Conservation (phyloP, 2,113 vertebrate genomes). For the Recurvirostra avosetta region DNA sequence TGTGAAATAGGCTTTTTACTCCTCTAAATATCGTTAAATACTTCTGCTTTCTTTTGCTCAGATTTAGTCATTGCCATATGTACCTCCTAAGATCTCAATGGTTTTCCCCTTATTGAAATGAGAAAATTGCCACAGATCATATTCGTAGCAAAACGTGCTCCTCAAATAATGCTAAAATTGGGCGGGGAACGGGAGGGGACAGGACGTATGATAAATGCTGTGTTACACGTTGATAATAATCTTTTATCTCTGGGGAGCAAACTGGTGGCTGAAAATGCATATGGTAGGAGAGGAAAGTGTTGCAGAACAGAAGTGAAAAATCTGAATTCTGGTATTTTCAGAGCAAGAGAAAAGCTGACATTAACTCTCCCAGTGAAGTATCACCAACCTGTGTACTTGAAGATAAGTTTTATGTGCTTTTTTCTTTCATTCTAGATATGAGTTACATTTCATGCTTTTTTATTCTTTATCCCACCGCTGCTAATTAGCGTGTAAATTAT, state of each 20-base stretch:
- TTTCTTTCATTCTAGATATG: neutral
- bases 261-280: neutral
- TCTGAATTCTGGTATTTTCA: neutral
- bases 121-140: too few relatives aligned
- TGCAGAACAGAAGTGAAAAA: neutral
- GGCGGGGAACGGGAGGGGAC: accelerated
- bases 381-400: neutral
- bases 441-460: neutral
- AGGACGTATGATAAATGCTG: neutral
- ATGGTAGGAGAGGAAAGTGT: neutral
- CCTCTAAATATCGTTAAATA: neutral
- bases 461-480: neutral
- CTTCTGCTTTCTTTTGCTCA: neutral
- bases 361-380: neutral
- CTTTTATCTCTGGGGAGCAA: neutral
- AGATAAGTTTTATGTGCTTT: neutral
- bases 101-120: neutral
- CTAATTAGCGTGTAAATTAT: neutral
- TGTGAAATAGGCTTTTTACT: neutral
- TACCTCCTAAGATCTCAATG: neutral
- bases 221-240: neutral
- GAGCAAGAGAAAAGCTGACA: neutral
- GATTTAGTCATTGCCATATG: neutral
- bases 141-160: neutral
- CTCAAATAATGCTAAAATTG: neutral